phyloP scores from a whole-genome alignment of 1,140 invertebrate genomes.

The Drosophila funebris region DNA sequence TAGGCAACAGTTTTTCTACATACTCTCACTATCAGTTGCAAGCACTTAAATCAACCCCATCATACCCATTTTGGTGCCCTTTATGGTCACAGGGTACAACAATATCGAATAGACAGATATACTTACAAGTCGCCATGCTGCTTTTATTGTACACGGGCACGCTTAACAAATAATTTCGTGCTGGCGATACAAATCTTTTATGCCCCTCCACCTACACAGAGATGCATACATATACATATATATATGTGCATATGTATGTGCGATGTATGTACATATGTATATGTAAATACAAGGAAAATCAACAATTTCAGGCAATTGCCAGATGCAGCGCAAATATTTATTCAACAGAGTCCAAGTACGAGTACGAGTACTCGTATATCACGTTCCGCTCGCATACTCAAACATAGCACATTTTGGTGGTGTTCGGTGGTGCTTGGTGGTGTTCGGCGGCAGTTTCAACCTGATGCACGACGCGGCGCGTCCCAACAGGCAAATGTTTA shows the following conservation, averaged over 20 bases:
- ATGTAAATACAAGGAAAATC: constrained; percentile 29
- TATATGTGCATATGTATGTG: not conserved
- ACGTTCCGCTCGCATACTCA: constrained; percentile 49
- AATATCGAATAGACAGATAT: constrained; percentile 1
- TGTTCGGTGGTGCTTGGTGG: constrained; percentile 9
- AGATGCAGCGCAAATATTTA: constrained; percentile 49
- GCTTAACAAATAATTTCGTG: constrained; percentile 55
- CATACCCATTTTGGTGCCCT: not conserved
- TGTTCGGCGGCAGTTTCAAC: constrained; percentile 21
- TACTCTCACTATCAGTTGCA: not conserved
- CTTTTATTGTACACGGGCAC: constrained; percentile 34
- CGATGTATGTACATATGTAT: not conserved
- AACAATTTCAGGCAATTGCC: constrained; percentile 47
- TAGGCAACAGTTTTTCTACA: no score
- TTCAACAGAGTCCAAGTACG: constrained; percentile 28
- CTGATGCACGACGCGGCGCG: constrained; percentile 47
- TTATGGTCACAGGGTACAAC: constrained; percentile 15
- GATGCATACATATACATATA: constrained; percentile 2
- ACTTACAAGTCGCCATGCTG: constrained; percentile 21
- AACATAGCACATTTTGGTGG: constrained; percentile 29
- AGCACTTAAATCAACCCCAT: not conserved
- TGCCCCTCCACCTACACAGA: constrained; percentile 30
- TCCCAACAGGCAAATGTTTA: constrained; percentile 43
- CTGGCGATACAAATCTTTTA: constrained; percentile 44
- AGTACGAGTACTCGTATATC: constrained; percentile 36